Conservation (phyloP, 2,888 invertebrate species). For the Clusia tigrina region DNA sequence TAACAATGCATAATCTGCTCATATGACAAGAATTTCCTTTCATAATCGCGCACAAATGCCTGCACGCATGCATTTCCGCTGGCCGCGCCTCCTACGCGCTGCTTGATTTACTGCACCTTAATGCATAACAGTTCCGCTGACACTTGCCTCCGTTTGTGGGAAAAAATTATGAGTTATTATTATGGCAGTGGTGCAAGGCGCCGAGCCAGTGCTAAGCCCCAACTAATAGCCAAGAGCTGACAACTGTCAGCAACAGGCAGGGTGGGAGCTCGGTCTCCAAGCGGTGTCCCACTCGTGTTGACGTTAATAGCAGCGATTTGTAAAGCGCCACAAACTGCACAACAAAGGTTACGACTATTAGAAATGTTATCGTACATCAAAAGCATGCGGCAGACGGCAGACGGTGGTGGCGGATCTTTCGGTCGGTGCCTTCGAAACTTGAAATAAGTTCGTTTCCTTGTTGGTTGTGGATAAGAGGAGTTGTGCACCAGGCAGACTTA, state of each 20-base stretch:
- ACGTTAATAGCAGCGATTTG: neutral
- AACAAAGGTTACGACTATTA: too few species aligned
- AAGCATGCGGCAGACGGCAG: too few species aligned
- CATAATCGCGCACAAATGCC: neutral
- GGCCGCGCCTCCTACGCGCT: constrained; percentile 15
- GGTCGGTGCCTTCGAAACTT: too few species aligned
- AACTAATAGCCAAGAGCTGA: neutral
- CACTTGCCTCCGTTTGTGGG: constrained; percentile 55
- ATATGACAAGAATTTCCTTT: too few species aligned
- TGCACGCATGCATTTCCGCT: neutral
- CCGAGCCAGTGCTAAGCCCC: too few species aligned
- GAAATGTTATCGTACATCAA: too few species aligned
- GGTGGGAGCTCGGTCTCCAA: neutral
- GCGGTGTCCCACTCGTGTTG: neutral
- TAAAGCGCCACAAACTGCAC: constrained; percentile 40
- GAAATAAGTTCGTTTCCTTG: too few species aligned
- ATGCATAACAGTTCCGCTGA: constrained; percentile 48
- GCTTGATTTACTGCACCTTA: constrained; percentile 52
- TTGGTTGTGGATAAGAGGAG: too few species aligned
- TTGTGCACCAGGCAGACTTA: too few species aligned
- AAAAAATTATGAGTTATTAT: constrained; percentile 58
- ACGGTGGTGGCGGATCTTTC: too few species aligned
- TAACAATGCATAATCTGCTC: too few species aligned
- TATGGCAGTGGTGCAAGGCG: too few species aligned
- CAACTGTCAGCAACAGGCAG: neutral